phyloP scores from a whole-genome alignment of 2,113 vertebrate species.

The Esox niger region DNA sequence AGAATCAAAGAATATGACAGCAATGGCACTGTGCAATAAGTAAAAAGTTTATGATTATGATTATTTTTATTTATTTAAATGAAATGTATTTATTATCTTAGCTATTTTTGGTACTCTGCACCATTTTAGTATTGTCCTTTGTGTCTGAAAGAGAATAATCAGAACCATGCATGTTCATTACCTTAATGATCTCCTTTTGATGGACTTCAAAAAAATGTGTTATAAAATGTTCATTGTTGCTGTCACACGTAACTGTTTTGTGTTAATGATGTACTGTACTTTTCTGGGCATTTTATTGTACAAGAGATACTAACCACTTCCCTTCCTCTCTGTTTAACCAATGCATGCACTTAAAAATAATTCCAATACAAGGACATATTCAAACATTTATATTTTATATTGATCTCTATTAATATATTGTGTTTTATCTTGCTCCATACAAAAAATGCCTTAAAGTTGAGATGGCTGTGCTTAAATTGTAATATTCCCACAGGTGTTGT shows the following conservation, averaged over 20 bases:
- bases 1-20: background rate
- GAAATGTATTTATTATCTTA: constrained; percentile 1
- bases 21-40: constrained; percentile 47
- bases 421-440: background rate
- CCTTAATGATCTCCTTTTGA: background rate
- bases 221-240: background rate
- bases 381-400: no score
- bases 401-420: no score
- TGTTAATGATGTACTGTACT: background rate
- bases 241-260: background rate
- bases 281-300: background rate
- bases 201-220: background rate
- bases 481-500: background rate
- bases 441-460: background rate
- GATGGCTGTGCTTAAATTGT: background rate
- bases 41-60: constrained; percentile 14
- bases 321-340: background rate
- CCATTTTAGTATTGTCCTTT: background rate
- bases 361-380: background rate
- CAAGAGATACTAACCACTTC: background rate
- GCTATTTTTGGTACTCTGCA: constrained; percentile 44
- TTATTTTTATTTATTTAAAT: no score
- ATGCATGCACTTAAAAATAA: background rate
- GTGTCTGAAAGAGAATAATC: background rate
- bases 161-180: background rate